Base-by-base conservation (phyloP, 2,888 invertebrate species). In the Fragum whitleyi region DNA sequence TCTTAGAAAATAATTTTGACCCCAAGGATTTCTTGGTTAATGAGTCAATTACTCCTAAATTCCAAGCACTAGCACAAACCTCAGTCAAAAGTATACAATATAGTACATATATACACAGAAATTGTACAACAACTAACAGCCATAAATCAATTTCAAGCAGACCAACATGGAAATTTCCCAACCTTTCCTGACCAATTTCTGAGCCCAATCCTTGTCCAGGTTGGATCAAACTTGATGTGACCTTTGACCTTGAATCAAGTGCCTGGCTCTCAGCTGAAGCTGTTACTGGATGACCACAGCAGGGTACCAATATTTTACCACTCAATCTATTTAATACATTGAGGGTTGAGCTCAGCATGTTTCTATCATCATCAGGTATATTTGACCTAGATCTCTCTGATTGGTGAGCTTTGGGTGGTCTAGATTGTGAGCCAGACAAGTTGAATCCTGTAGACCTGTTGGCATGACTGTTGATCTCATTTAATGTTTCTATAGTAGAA, bases 401-500 rank as follows among this genome's bases (percentile, higher is more conserved):
- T 61, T 65, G 57, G 77, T 29, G 32, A 29, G 7, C 71, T 21
- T 16, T 65, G 16, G 26, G 57, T 36, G 28, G 36, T 39, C 32
- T 16, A 36, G 62, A 32, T 19, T 28, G 28, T 14, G 62, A n/a
- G 9, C n/a, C n/a, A n/a, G 62, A 0, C 62, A 28, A 32, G 36
- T 21, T 19, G 1, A 39, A 9, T 23, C 19, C 26, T 9, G 21
- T 2, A 6, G 39, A 16, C 42, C 2, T 19, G n/a, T 32, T 26
- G 2, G 65, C 7, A 16, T 21, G 65, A 42, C 79, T 77, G 53
- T 88, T 83, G 39, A 90, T 80, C 59, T 83, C 81, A 72, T 87
- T 87, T 16, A 90, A 77, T 39, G 87, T 81, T 55, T 85, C 86
- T 67, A 84, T 87, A 1, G 90, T 89, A 11, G 88, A 88, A 39